These are phyloP conservation scores for Ophiothrix spiculata DNA, from an alignment of 35 echinoderm and acorn worm species.

Conservation along the genomic window DNA sequence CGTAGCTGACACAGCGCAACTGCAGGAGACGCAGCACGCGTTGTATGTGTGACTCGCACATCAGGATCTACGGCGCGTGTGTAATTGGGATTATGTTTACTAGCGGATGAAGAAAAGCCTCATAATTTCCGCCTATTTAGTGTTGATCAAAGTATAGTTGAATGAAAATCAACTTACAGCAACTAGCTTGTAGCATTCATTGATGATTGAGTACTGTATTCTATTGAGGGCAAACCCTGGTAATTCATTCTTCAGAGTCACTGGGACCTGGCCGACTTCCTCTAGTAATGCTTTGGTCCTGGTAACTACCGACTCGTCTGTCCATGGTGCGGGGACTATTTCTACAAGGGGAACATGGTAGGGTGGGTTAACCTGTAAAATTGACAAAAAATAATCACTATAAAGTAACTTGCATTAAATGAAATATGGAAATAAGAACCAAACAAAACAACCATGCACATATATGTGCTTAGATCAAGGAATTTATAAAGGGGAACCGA, in stretches of 20 bases:
- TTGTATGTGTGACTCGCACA: no score
- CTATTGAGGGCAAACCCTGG: constrained; percentile 68
- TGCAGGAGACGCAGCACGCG: no score
- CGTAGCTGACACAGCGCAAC: no score
- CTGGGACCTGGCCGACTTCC: constrained; percentile 68
- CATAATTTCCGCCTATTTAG: no score
- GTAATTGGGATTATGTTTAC: no score
- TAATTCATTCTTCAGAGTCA: constrained; percentile 61
- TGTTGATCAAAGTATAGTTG: no score
- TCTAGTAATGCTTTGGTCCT: constrained; percentile 56
- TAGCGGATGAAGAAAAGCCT: no score
- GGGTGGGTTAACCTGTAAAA: constrained; percentile 64
- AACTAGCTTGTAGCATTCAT: constrained; percentile 67
- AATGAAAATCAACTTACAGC: constrained; percentile 70
- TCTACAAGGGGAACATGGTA: constrained; percentile 84
- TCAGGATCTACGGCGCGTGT: no score
- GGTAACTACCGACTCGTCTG: constrained; percentile 28
- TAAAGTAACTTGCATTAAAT: no score
- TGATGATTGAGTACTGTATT: constrained; percentile 67
- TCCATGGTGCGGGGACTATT: constrained; percentile 70
- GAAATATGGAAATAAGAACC: neutral
- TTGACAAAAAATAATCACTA: neutral
- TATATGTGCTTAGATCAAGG: no score
- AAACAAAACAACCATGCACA: neutral
- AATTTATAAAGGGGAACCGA: no score